Base-by-base conservation (phyloP, 1,140 invertebrate genomes). In the Anastrepha obliqua region DNA sequence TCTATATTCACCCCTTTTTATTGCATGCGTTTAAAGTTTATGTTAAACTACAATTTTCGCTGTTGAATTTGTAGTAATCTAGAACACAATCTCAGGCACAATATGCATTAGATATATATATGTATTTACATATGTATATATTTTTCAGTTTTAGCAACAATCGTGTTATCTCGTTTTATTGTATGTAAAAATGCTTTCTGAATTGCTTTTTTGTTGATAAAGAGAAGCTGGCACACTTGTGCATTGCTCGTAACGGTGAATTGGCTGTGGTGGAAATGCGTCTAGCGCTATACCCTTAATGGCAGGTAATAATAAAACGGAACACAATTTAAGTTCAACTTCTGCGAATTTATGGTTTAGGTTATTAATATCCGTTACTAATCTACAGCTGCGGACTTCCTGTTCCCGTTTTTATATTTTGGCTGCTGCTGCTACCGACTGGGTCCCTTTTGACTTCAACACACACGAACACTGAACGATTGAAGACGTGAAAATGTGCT, bases 31-130 rank as follows among this genome's bases (percentile, higher is more conserved):
- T 81, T 81, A 51, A 55, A n/a, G 44, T 81, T 81, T 11, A 55
- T 81, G 74, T 29, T 81, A 4, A 81, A 81, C 47, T 81, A 81
- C 17, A 55, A 29, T 29, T 39, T 47, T 47, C 67, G 9, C 47
- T 55, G 17, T 47, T 74, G 13, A 4, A 11, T 81, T 74, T 74
- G 67, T 51, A 81, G n/a, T 55, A 81, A 55, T 81, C 47, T 81
- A 81, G 74, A 81, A 81, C 74, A 81, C 74, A 81, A 81, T 81
- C 74, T 55, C 74, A 81, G 74, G 74, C 74, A 81, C 74, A 81
- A 81, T 81, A 81, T 81, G 74, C 44, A 81, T 81, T 81, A 81
- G n/a, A 81, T 81, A 81, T 81, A 78, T 81, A 20, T 81, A 55
- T 55, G 29, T 1, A 29, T 29, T 29, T 55, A 11, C 8, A 20